Evolutionary conservation across 2,888 invertebrate genomes (phyloP), one percentile per base, ranked within the genome.

Genomic region (Elegia similella): DNA sequence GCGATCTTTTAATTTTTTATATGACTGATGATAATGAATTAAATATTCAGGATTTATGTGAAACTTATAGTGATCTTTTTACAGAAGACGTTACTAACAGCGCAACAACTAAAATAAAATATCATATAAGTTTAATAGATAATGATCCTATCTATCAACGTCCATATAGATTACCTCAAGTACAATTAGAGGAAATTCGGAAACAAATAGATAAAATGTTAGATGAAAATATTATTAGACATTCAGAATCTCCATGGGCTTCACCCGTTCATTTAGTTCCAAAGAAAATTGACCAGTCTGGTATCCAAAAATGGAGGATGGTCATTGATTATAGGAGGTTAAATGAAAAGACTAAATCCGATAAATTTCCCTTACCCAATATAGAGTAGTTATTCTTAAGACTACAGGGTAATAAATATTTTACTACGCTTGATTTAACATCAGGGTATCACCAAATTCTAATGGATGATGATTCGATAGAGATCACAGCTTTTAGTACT

Each of bases 401-500:
- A 50, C 52, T 63, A 48, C 54, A 59, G 13, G 58, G 58, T n/a
- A 42, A 42, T 15, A 58, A 59, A 42, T 46, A 23, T 17, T 46
- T 46, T 17, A n/a, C n/a, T n/a, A n/a, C n/a, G n/a, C n/a, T n/a
- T n/a, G n/a, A n/a, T n/a, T n/a, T n/a, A n/a, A n/a, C 63, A 17
- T 62, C 62, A 0, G 62, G 59, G 0, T 63, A 59, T 32, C 63
- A 62, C 52, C 63, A 65, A 59, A 62, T 65, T 10, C 32, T 56
- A 55, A 62, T 65, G 56, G 42, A 57, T 50, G n/a, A 50, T 10
- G 55, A 61, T 7, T 57, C 52, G 1, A 60, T 60, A 1, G 58
- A 60, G 58, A n/a, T n/a, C n/a, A n/a, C n/a, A n/a, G n/a, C n/a
- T n/a, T n/a, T n/a, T n/a, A n/a, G n/a, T n/a, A n/a, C n/a, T n/a